Base-by-base conservation (phyloP, 2,113 vertebrate genomes). In the Forbesichthys papilliferus region DNA sequence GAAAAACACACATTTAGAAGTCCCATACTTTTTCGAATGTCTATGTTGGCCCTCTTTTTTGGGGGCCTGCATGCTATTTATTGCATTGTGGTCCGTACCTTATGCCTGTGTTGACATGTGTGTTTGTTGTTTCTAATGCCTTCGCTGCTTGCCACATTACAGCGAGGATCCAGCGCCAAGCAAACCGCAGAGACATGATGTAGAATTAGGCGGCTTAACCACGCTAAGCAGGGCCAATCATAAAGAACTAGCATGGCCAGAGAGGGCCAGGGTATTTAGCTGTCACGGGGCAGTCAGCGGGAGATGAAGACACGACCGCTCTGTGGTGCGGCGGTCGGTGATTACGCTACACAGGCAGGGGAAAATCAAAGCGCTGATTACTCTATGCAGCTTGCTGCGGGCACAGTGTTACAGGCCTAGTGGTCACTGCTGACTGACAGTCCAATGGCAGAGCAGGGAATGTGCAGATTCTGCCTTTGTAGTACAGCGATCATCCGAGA, bases 351-450 rank as follows among this genome's bases (percentile, higher is more conserved):
- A 46, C 80, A 62, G 75, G 65, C 74, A 78, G 75, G 75, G 85
- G 77, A 36, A 89, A 90, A 87, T 88, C 84, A 89, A 89, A 81
- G 86, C 66, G 0, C 77, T 88, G 88, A 90, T 90, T 89, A 80
- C 73, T 36, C 72, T 84, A 48, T 69, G 68, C 69, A 78, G 80
- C 79, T 85, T 46, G 1, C 69, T 80, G 70, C 62, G 79, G 73
- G 82, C 82, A 60, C 33, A 75, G 72, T 65, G 71, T 75, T 76
- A 72, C 55, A 77, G 77, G 52, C 68, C 64, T 52, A 11, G 86
- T 34, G 86, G 87, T 85, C 78, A 77, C 78, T 80, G 20, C 20
- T 81, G 86, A 87, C 72, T 86, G 84, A 87, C 87, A 83, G 54
- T 83, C 67, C 51, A 68, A 82, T 66, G 69, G 75, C 80, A 78